Base-by-base conservation (phyloP, 2,888 invertebrate species). In the Zootermopsis nevadensis region DNA sequence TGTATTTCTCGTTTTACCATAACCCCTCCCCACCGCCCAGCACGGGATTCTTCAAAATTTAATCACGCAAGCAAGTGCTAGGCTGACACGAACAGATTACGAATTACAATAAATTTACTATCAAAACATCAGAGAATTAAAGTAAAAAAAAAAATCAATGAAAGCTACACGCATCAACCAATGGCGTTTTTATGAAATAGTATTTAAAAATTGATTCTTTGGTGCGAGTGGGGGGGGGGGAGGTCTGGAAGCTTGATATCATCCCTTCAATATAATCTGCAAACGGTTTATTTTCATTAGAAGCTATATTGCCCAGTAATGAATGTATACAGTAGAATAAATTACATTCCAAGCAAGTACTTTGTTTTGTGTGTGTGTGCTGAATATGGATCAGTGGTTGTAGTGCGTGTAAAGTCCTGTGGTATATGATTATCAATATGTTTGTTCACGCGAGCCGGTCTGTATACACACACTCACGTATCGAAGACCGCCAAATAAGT, bases 341-440 rank as follows among this genome's bases (percentile, higher is more conserved):
- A 48, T 1, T 15, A 48, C 48, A 48, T 48, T 48, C 7, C 27
- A 67, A 30, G 67, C 27, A 30, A 8, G 7, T 60, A 19, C 19
- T 60, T 60, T 60, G 12, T 10, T n/a, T 10, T n/a, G 24, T 60
- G 27, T n/a, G 30, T 66, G 30, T 66, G 66, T 66, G 4, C 66
- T 66, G 66, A 10, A 15, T 8, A 66, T 30, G 19, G 10, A n/a
- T 10, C 66, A 66, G 8, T 66, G 66, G 66, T 3, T 27, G 8
- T 12, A 66, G 69, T 69, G 69, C 69, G 33, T 69, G 69, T 31
- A 27, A 69, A 69, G 69, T 69, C 33, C 31, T 69, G 27, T 27
- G 27, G 66, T 27, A 66, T 66, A n/a, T 66, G 69, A 69, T 69
- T 69, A 69, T 69, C 69, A 33, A 69, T 69, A 69, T 69, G 22